Conservation (phyloP, 2,113 vertebrate species). For the Silurus meridionalis region DNA sequence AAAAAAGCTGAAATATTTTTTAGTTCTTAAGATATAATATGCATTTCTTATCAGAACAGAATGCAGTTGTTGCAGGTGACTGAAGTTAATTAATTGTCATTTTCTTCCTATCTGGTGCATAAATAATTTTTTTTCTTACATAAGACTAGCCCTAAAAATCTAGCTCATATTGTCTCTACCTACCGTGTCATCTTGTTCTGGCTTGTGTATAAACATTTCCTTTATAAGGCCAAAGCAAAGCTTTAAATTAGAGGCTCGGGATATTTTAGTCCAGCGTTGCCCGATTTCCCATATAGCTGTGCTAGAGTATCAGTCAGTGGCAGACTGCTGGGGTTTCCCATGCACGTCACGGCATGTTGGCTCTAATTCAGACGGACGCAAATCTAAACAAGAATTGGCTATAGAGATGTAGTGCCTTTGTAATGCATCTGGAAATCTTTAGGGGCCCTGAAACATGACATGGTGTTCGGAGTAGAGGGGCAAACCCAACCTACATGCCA, state of each 20-base stretch:
- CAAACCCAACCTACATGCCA: conserved; percentile 32
- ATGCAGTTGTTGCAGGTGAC: conserved; percentile 42
- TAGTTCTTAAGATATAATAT: conserved; percentile 30
- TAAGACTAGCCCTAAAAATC: conserved; percentile 7
- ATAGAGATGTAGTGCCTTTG: conserved; percentile 49
- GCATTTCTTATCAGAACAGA: conserved; percentile 47
- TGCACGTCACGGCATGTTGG: conserved; percentile 36
- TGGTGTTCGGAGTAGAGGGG: conserved; percentile 34
- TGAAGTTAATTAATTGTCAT: conserved; percentile 2
- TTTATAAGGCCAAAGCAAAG: conserved; percentile 57
- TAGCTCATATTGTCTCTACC: conserved; percentile 26
- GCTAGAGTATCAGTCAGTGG: conserved; percentile 35
- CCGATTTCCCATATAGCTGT: conserved; percentile 31
- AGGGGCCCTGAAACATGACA: conserved; percentile 51
- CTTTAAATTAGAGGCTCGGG: conserved; percentile 50
- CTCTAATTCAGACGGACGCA: conserved; percentile 52
- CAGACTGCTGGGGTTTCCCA: conserved; percentile 44
- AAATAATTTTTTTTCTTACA: conserved; percentile 16
- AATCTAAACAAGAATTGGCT: conserved; percentile 56
- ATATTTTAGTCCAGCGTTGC: conserved; percentile 28
- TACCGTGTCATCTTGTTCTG: conserved; percentile 37
- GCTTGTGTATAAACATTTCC: conserved; percentile 65
- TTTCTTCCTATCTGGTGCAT: background rate
- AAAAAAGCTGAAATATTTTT: conserved; percentile 44
- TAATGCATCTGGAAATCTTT: conserved; percentile 60